Conservation (phyloP, 2,888 invertebrate species). For the Tuta absoluta region DNA sequence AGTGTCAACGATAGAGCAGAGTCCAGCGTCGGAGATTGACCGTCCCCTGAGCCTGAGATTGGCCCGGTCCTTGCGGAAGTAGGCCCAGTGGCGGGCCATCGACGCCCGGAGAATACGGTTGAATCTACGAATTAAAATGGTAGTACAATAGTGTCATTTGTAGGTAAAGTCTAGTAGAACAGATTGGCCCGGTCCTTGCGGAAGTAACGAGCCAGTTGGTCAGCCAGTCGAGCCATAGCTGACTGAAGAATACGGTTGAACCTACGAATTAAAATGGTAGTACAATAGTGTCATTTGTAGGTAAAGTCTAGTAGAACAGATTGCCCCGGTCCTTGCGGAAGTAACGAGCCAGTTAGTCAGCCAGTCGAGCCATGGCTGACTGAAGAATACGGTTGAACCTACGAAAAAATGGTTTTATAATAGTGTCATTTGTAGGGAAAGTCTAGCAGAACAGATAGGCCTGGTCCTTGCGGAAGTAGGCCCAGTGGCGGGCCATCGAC, state of each 20-base stretch:
- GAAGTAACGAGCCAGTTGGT: too few relatives aligned
- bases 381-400: constrained; percentile 71
- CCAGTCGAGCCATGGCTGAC: constrained; percentile 66
- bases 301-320: background rate
- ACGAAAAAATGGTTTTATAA: background rate
- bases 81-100: constrained; percentile 65
- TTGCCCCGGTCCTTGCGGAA: background rate
- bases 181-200: background rate
- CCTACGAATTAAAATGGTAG: constrained; percentile 40
- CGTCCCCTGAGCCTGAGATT: constrained; percentile 55
- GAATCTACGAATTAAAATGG: constrained; percentile 51
- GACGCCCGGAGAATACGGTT: constrained; percentile 65
- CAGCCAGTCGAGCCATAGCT: constrained; percentile 69
- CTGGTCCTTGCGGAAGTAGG: background rate
- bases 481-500: constrained; percentile 64
- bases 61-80: constrained; percentile 55
- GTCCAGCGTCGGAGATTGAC: constrained; percentile 68
- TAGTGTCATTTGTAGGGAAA: too few relatives aligned
- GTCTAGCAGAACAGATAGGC: background rate
- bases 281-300: too few relatives aligned
- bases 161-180: too few relatives aligned
- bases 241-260: constrained; percentile 68
- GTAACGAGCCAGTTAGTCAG: too few relatives aligned
- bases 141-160: too few relatives aligned
- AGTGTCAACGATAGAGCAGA: constrained; percentile 60